Percentiles rank a stretch among this genome's conserved stretches.
phyloP scores from a whole-genome alignment of 2,888 invertebrate genomes.

The Asteroscopus sphinx region DNA sequence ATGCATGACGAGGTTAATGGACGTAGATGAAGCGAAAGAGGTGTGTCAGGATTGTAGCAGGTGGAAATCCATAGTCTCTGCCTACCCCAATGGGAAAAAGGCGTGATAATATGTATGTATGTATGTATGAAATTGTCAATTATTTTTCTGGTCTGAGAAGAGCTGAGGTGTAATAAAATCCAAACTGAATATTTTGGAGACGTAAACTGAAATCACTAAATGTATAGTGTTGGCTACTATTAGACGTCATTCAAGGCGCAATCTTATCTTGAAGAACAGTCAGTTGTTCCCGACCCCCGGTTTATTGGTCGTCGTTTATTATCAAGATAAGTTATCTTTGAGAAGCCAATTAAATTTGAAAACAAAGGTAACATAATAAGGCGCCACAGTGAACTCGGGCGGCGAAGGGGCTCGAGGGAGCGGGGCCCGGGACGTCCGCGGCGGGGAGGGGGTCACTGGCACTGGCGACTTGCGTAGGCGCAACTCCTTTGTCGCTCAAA shows the following conservation, averaged over 20 bases:
- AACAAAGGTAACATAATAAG: slow-evolving; percentile 90
- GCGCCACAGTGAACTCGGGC: slow-evolving; percentile 80
- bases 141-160: not conserved
- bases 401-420: slow-evolving; percentile 45
- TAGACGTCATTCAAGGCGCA: slow-evolving; percentile 78
- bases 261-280: slow-evolving; percentile 84
- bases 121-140: no score
- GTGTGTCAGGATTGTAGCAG: no score
- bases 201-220: slow-evolving; percentile 22
- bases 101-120: no score
- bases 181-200: not conserved
- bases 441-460: slow-evolving; percentile 71
- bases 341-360: slow-evolving; percentile 90
- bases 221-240: slow-evolving; percentile 64
- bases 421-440: slow-evolving; percentile 48
- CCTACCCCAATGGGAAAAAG: no score
- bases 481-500: slow-evolving; percentile 81
- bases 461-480: slow-evolving; percentile 81
- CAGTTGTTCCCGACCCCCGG: slow-evolving; percentile 83
- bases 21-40: no score
- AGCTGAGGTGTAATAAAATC: not conserved
- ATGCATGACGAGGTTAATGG: no score
- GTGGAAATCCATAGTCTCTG: no score
- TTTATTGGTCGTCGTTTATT: slow-evolving; percentile 89
- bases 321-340: slow-evolving; percentile 89